Evolutionary conservation across 2,888 invertebrate species (phyloP).

Genomic region (Meliscaeva auricollis): DNA sequence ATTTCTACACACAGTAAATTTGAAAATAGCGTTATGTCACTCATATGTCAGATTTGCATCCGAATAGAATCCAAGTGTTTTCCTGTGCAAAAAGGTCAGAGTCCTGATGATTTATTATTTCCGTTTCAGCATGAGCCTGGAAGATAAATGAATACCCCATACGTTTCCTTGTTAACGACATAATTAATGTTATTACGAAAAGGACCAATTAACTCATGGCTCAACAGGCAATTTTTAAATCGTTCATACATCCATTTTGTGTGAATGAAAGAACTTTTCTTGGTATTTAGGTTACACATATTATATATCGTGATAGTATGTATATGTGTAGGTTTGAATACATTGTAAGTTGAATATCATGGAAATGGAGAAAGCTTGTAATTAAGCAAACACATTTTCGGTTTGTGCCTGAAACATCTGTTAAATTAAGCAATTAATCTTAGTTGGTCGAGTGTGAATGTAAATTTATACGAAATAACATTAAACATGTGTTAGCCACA

Average conservation of each 20-base stretch:
- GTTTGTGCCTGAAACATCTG: slow-evolving; percentile 28
- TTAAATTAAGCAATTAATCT: slow-evolving; percentile 44
- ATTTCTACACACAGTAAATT: too few species aligned
- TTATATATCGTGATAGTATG: too few species aligned
- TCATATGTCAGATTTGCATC: too few species aligned
- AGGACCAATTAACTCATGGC: slow-evolving; percentile 64
- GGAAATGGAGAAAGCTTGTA: not conserved
- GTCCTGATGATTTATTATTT: slow-evolving; percentile 25
- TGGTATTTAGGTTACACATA: not conserved
- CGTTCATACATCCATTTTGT: slow-evolving; percentile 35
- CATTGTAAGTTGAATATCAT: not conserved
- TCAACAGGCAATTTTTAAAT: slow-evolving; percentile 67
- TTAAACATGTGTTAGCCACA: slow-evolving; percentile 38
- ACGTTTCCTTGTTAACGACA: slow-evolving; percentile 35
- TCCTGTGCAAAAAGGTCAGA: not conserved
- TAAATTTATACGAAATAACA: not conserved
- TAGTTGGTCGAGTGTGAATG: slow-evolving; percentile 34
- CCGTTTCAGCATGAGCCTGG: not conserved
- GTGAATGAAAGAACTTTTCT: not conserved
- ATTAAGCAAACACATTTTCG: slow-evolving; percentile 28
- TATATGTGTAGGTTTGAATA: not conserved
- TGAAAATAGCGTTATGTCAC: not conserved
- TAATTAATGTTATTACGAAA: slow-evolving; percentile 58
- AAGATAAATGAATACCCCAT: slow-evolving; percentile 35
- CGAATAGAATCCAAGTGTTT: too few species aligned